Evolutionary conservation across 2,113 vertebrate species (phyloP).

Genomic region (Stigmatopora argus): DNA sequence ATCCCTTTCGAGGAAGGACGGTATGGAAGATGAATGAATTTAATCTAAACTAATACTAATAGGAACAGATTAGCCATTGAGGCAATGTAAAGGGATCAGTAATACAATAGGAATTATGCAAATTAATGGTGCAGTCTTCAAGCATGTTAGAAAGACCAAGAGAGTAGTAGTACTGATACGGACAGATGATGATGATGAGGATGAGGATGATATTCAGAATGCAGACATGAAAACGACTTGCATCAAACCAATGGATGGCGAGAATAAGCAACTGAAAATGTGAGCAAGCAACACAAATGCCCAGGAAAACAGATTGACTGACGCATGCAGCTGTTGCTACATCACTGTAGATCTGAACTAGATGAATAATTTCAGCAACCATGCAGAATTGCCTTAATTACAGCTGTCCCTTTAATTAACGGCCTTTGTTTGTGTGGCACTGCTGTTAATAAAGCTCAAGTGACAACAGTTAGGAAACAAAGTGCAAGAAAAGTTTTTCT

Average conservation of each 20-base stretch:
- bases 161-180: too few species aligned
- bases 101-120: too few species aligned
- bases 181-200: not conserved
- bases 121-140: too few species aligned
- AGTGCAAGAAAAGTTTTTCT: not conserved
- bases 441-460: not conserved
- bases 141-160: too few species aligned
- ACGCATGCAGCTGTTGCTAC: not conserved
- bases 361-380: conserved; percentile 34
- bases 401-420: conserved; percentile 63
- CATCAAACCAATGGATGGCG: not conserved
- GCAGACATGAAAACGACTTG: not conserved
- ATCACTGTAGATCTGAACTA: conserved; percentile 9
- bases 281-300: conserved; percentile 1
- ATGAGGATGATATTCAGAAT: not conserved
- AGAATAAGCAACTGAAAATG: not conserved
- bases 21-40: too few species aligned
- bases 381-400: conserved; percentile 49
- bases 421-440: conserved; percentile 27
- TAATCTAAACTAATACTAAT: too few species aligned
- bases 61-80: too few species aligned
- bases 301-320: not conserved
- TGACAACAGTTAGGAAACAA: conserved; percentile 25
- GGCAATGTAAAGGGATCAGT: too few species aligned
- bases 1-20: too few species aligned